phyloP scores from a whole-genome alignment of 2,888 invertebrate species.

The Halocaridina rubra region DNA sequence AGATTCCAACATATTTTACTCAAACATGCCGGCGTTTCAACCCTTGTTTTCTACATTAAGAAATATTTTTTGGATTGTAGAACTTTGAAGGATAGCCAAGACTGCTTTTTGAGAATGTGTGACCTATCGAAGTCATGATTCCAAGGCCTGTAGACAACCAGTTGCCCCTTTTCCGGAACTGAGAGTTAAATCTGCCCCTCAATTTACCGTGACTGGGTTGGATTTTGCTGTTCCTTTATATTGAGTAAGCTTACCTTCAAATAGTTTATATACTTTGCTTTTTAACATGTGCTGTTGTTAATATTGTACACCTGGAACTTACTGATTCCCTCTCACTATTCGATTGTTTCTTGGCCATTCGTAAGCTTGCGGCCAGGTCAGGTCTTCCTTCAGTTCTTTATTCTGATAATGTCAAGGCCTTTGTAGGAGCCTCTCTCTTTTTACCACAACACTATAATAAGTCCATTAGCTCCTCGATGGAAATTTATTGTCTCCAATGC shows the following conservation, averaged over 20 bases:
- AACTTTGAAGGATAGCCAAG: not conserved
- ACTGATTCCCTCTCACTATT: constrained; percentile 62
- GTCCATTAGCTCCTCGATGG: constrained; percentile 63
- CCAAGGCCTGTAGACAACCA: not conserved
- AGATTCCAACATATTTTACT: not conserved
- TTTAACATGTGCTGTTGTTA: constrained; percentile 65
- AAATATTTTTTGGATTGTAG: not conserved
- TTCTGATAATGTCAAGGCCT: constrained; percentile 66
- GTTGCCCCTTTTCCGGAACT: constrained; percentile 46
- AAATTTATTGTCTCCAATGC: constrained; percentile 68
- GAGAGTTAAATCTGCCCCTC: constrained; percentile 26
- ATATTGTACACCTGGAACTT: constrained; percentile 66
- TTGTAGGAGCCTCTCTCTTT: no score
- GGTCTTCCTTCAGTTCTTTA: constrained; percentile 62
- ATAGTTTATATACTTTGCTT: no score
- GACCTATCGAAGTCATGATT: not conserved
- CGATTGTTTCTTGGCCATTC: not conserved
- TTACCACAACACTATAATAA: constrained; percentile 23
- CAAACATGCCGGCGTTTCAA: constrained; percentile 6
- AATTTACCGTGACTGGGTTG: constrained; percentile 59
- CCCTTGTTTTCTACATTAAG: not conserved
- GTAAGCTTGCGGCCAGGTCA: not conserved
- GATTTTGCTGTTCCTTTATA: constrained; percentile 65
- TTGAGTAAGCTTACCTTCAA: constrained; percentile 51
- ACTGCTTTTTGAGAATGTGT: not conserved